Evolutionary conservation across 2,888 invertebrate species (phyloP), one percentile per base, ranked within the genome.

Genomic region (Elaeidobius kamerunicus): DNA sequence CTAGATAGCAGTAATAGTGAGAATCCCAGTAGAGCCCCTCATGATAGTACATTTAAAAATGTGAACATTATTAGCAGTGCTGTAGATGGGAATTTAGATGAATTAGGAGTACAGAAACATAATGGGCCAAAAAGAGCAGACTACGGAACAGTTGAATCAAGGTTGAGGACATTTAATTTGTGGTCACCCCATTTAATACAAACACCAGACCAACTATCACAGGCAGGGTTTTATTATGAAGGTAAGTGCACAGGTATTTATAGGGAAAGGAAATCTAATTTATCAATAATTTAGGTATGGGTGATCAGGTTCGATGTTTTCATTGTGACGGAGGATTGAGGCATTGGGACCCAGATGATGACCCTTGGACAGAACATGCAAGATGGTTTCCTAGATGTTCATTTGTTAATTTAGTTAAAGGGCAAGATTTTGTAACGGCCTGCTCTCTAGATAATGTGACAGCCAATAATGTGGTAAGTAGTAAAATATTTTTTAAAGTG

Each of bases 281-380:
- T n/a, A n/a, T n/a, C n/a, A n/a, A n/a, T n/a, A n/a, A n/a, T 27
- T 15, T 36, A 56, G 56, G 56, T 12, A 35, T 50, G 40, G 50
- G 50, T 7, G 88, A 88, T 70, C 84, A 84, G 74, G 91, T 91
- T 20, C 83, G 91, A 49, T 97, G 96, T 72, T 96, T 94, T 75
- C 91, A 91, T 75, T 97, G 97, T 73, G 92, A 92, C 71, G 94
- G 94, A 35, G 93, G 94, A 0, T 76, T 97, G 40, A 81, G 88
- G 60, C 86, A 88, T 68, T 97, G 96, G 96, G 88, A 92, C 70
- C 81, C 84, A 30, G 83, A 84, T 14, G 96, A 96, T 71, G 87
- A 88, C 67, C 93, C 94, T 1, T 96, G 95, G 94, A 80, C 83
- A 46, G 96, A 96, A 69, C 97, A 97, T 75, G 93, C 92, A 9